Base-by-base conservation (phyloP, 2,888 invertebrate genomes). In the Agonopterix subpropinquella region DNA sequence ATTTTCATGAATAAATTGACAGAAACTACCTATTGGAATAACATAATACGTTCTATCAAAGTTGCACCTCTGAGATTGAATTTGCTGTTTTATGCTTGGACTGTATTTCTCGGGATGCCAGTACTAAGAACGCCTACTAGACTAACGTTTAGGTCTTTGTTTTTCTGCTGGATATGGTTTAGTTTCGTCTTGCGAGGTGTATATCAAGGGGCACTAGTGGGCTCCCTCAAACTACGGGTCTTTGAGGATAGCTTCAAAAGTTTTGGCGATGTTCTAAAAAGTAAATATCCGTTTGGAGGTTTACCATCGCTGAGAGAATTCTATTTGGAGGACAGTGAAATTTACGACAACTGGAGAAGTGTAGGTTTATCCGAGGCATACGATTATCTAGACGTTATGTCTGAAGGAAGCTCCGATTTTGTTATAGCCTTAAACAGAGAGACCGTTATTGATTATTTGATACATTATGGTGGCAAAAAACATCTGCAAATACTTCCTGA, bases 121-220 rank as follows among this genome's bases (percentile, higher is more conserved):
- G 53, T 73, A 53, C 44, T 56, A 5, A 67, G 52, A 57, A 51
- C 67, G 46, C 75, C 81, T 1, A 49, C 53, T 0, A 76, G 66
- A 47, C 50, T 53, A 10, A 53, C 59, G 50, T 56, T 73, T n/a
- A 48, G 67, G n/a, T 42, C 61, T 4, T 50, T 68, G n/a, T 57
- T 79, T 18, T 67, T 58, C 11, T 57, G 55, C 18, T 81, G 77
- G 79, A 59, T 81, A 50, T 78, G 73, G 72, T 77, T 73, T 51
- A 69, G 70, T 53, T 70, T 70, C 51, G 50, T 80, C 4, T 59
- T 81, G n/a, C 67, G 76, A 50, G 67, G 56, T 10, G 67, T 67
- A n/a, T 81, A 81, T 52, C 79, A 79, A 59, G 76, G 66, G 2
- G 65, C 67, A 11, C 62, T 81, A 2, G 65, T 77, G n/a, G 56